Percentiles rank a stretch among this genome's conserved stretches.
These are phyloP conservation scores for Drosophila grimshawi DNA, from an alignment of 1,140 invertebrate genomes.

Conservation along the genomic window DNA sequence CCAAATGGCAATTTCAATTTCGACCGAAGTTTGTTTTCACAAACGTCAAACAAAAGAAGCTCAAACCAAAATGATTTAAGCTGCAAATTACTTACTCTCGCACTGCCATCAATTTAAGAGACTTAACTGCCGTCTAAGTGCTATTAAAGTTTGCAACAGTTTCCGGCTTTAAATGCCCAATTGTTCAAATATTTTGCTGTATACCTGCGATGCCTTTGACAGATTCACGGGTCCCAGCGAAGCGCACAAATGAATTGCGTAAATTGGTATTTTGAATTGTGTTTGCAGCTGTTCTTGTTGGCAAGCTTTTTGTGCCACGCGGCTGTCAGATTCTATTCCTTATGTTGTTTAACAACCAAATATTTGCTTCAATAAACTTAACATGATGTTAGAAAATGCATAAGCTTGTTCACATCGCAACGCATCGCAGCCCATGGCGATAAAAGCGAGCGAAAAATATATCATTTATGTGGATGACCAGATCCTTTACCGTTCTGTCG, in stretches of 20 bases:
- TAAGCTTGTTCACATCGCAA: conserved; percentile 15
- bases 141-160: not conserved
- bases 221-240: not conserved
- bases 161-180: not conserved
- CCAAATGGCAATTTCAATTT: not conserved
- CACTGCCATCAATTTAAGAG: not conserved
- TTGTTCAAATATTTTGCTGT: not conserved
- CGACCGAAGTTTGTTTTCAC: too few relatives aligned
- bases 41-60: not conserved
- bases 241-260: conserved; percentile 13
- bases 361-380: conserved; percentile 59
- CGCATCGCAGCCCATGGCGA: conserved; percentile 53
- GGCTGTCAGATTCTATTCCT: not conserved
- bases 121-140: conserved; percentile 1
- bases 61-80: not conserved
- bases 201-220: not conserved
- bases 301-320: too few relatives aligned
- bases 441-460: conserved; percentile 57
- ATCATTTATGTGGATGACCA: conserved; percentile 75
- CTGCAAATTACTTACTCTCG: not conserved
- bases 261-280: conserved; percentile 19
- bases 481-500: conserved; percentile 52
- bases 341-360: conserved; percentile 29
- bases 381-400: conserved; percentile 26
- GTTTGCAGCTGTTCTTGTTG: conserved; percentile 21